A percentile compares a stretch with the other conserved stretches of the same genome.
Evolutionary conservation across 1,140 invertebrate species (phyloP).

Genomic region (Oncopodura yosiiana): DNA sequence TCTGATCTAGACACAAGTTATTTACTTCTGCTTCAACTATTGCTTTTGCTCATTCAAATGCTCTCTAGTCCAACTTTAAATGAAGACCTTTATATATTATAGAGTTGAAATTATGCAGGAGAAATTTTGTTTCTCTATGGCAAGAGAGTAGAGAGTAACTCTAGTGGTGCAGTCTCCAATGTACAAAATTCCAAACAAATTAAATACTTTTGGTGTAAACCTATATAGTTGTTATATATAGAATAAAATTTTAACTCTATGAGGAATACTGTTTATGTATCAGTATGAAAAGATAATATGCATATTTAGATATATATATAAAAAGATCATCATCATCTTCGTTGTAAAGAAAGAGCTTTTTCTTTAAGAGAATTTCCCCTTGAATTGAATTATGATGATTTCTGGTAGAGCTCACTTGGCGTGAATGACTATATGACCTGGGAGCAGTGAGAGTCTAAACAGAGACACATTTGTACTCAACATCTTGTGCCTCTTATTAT

Average conservation of each 20-base stretch:
- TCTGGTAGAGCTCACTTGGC: constrained; percentile 15
- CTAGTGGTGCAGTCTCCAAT: no score
- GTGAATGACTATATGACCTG: constrained; percentile 1
- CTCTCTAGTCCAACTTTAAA: constrained; percentile 7
- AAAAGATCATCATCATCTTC: constrained; percentile 15
- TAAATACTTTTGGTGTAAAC: constrained; percentile 12
- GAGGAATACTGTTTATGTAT: background rate
- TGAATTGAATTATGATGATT: constrained; percentile 28
- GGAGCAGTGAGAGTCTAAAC: no score
- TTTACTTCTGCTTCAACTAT: constrained; percentile 20
- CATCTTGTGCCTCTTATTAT: background rate
- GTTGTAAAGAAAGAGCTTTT: constrained; percentile 13
- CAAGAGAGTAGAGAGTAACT: no score
- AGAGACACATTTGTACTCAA: background rate
- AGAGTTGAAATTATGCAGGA: no score
- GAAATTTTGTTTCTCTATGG: no score
- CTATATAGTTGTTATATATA: background rate
- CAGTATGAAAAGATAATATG: background rate
- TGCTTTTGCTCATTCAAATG: constrained; percentile 17
- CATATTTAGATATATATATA: constrained; percentile 13
- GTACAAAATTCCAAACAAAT: constrained; percentile 18
- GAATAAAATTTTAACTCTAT: background rate
- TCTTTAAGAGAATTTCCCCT: constrained; percentile 20
- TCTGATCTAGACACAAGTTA: constrained; percentile 32
- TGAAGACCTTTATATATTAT: background rate